phyloP scores from a whole-genome alignment of 2,113 vertebrate genomes.

The Sula dactylatra region DNA sequence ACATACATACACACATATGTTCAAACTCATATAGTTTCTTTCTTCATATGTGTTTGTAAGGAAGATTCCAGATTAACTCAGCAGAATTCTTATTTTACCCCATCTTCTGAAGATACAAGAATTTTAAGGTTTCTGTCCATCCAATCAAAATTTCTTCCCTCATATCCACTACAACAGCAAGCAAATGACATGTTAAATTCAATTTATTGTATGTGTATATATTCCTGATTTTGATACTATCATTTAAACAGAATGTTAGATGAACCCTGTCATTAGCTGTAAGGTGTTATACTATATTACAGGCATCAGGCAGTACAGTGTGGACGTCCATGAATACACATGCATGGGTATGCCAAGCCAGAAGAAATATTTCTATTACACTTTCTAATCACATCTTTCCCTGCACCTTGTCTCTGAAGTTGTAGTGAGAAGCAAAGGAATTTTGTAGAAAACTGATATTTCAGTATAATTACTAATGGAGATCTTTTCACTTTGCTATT shows the following conservation, averaged over 20 bases:
- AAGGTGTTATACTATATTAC: neutral
- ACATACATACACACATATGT: neutral
- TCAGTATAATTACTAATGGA: neutral
- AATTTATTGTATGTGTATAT: neutral
- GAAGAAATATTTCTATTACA: neutral
- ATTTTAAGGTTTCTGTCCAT: neutral
- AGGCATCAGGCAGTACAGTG: neutral
- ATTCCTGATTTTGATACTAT: neutral
- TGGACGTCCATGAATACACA: accelerated
- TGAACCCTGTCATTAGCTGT: neutral
- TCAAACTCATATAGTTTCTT: neutral
- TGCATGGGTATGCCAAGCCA: neutral
- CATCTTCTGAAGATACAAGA: neutral
- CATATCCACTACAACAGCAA: neutral
- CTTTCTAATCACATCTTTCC: neutral
- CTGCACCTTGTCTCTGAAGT: neutral
- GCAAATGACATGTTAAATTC: neutral
- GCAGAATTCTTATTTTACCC: neutral
- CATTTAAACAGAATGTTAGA: neutral
- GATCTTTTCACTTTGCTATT: neutral
- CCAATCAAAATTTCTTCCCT: neutral
- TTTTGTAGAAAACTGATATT: neutral
- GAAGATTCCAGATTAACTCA: neutral
- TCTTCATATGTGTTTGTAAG: neutral
- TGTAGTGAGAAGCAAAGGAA: neutral